These are phyloP conservation scores for Vicugna pacos DNA, from an alignment of 2,113 vertebrate species.

Conservation along the genomic window DNA sequence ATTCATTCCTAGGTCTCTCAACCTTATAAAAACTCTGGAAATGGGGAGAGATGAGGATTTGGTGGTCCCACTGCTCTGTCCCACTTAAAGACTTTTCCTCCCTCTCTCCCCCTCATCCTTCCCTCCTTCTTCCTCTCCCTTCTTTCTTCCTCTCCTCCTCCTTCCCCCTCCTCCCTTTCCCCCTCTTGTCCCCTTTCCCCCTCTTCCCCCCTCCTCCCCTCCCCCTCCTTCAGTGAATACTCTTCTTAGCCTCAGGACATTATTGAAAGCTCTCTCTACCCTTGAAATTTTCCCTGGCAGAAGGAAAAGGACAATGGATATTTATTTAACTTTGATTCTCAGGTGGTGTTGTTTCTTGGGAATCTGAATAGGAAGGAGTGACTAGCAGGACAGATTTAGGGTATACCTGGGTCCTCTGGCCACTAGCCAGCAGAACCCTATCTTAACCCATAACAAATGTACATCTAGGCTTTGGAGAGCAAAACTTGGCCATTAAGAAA, in stretches of 20 bases:
- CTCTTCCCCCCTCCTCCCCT: neutral
- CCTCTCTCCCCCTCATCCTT: rapidly evolving
- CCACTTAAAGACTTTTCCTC: neutral
- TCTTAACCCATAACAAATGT: neutral
- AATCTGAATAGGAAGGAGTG: neutral
- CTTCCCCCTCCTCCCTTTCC: no score
- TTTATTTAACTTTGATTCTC: neutral
- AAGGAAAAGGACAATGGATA: neutral
- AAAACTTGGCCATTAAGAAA: neutral
- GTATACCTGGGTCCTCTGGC: neutral
- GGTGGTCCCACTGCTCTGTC: neutral
- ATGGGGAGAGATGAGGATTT: neutral
- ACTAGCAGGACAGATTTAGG: neutral
- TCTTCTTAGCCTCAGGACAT: neutral
- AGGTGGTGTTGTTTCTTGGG: neutral
- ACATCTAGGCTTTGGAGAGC: neutral
- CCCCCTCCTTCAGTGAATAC: neutral
- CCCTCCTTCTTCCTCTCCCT: no score
- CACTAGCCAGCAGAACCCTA: neutral
- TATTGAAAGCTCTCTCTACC: neutral
- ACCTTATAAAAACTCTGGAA: neutral
- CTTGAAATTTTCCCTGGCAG: neutral
- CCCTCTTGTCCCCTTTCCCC: no score
- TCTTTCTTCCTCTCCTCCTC: rapidly evolving
- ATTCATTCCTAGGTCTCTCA: neutral